phyloP scores from a whole-genome alignment of 2,888 invertebrate species.

The Ormia ochracea region DNA sequence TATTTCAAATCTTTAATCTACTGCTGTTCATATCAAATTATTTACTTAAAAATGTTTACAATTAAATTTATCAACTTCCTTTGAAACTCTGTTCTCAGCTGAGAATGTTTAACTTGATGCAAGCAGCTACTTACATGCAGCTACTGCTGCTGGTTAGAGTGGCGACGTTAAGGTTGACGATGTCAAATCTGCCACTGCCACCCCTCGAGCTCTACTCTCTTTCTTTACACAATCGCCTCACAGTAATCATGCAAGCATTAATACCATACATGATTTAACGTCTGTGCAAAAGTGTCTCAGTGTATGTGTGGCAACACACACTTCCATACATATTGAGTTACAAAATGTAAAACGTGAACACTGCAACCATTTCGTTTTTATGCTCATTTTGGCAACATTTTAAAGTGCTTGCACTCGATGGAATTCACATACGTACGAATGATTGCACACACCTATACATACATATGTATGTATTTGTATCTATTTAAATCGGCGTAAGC shows the following conservation, averaged over 20 bases:
- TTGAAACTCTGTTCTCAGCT: too few relatives aligned
- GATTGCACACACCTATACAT: neutral
- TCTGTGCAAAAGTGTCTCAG: neutral
- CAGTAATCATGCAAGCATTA: conserved; percentile 10
- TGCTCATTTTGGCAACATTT: conserved; percentile 1
- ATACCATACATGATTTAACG: neutral
- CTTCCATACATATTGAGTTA: neutral
- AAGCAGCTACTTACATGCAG: conserved; percentile 1
- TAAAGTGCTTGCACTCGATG: conserved; percentile 46
- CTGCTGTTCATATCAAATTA: too few relatives aligned
- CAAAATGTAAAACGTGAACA: neutral
- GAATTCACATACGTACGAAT: conserved; percentile 7
- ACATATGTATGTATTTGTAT: neutral
- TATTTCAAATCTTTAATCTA: too few relatives aligned
- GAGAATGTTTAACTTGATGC: neutral
- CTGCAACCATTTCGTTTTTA: neutral
- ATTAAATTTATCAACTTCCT: too few relatives aligned
- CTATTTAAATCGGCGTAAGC: neutral
- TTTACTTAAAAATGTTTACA: too few relatives aligned
- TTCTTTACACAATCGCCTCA: conserved; percentile 54
- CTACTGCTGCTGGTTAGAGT: neutral
- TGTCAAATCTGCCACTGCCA: neutral
- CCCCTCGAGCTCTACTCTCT: conserved; percentile 33
- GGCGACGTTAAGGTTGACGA: neutral
- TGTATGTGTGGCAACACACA: neutral